Conservation (phyloP, 2,797 vertebrate species). For the Streptopelia turtur region DNA sequence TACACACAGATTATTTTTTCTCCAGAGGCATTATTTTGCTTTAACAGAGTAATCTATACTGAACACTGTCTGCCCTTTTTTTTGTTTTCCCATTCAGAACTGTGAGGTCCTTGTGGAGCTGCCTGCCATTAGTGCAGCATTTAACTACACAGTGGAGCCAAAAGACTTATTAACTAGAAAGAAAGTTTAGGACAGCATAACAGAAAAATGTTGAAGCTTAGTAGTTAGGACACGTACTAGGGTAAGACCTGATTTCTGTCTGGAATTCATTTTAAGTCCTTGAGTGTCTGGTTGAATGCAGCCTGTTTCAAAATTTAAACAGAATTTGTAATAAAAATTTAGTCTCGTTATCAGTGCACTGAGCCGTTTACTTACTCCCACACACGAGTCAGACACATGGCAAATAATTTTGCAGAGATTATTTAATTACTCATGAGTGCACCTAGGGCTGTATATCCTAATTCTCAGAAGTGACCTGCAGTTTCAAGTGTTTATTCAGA, state of each 20-base stretch:
- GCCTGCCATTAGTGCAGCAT: background rate
- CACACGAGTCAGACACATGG: background rate
- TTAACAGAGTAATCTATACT: background rate
- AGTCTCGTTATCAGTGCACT: background rate
- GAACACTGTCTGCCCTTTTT: background rate
- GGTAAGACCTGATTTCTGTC: background rate
- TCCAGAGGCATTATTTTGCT: background rate
- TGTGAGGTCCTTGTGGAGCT: background rate
- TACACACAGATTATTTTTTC: background rate
- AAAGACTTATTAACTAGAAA: background rate
- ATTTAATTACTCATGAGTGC: constrained; percentile 26
- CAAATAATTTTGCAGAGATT: constrained; percentile 33
- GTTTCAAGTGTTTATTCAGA: constrained; percentile 32
- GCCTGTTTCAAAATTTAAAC: background rate
- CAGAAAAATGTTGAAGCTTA: background rate
- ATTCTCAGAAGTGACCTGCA: constrained; percentile 32
- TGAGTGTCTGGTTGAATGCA: background rate
- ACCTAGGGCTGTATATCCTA: constrained; percentile 7
- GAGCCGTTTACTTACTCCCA: constrained; percentile 31
- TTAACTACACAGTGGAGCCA: background rate
- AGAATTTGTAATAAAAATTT: constrained; percentile 10
- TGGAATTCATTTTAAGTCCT: constrained; percentile 10
- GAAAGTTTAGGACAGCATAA: background rate
- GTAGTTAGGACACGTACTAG: background rate
- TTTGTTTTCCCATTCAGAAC: background rate